Base-by-base conservation (phyloP, 2,797 vertebrate genomes). In the Coregonus ussuriensis region DNA sequence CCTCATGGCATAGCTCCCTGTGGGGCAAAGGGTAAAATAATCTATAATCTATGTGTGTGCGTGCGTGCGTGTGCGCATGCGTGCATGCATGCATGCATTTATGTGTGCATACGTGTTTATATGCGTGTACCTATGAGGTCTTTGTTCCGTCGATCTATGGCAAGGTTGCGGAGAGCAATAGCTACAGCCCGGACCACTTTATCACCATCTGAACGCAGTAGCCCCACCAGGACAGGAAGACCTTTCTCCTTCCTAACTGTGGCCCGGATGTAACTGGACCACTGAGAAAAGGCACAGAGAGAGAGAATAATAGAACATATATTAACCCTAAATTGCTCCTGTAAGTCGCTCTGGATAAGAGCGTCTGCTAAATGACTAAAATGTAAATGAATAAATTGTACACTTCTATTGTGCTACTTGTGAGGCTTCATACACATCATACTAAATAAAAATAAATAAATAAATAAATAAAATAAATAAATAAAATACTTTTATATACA, bases 181-280 rank as follows among this genome's bases (percentile, higher is more conserved):
- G 98, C 95, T 3, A 99, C 97, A 0, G 98, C 98, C 67, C 98
- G 94, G 76, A 99, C 97, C 51, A 99, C 98, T 90, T 99, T 99
- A 93, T 99, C 98, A 0, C 95, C 97, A 78, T 99, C 97, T 0
- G 97, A 99, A 86, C 97, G 96, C 79, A 99, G 95, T 84, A 99
- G 93, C 83, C 99, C 98, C 85, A 99, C 98, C 3, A 99, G 95
- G 82, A 98, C 94, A 0, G 97, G 97, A 47, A 99, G 89, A 4
- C 98, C 98, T 66, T 99, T 96, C 91, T 99, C 98, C 91, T 98
- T 99, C 54, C 98, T 95, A 85, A 99, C 97, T 0, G 95, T 98
- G 6, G 96, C 98, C 0, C 98, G 96, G 87, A 99, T 99, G 89
- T 96, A 98, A 0, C 95, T 97, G 80, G 98, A 99, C 98, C 98